Percentiles rank a stretch among this genome's conserved stretches.
Conservation (phyloP, 2,797 vertebrate species). For the Spheniscus humboldti region DNA sequence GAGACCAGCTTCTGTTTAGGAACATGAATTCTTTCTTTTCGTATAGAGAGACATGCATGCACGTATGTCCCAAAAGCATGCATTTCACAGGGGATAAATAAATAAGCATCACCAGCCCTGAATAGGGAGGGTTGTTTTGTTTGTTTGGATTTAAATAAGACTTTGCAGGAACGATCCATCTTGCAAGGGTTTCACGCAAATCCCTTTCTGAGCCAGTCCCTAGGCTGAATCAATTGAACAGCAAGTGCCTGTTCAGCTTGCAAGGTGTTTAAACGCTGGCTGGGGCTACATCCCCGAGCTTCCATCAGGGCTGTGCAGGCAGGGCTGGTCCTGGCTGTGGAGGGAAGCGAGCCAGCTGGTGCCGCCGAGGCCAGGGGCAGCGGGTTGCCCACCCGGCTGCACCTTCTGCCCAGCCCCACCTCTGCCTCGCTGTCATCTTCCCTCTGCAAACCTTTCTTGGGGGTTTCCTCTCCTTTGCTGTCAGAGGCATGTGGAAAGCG, state of each 20-base stretch:
- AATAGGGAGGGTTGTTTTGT: not conserved
- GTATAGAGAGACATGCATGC: not conserved
- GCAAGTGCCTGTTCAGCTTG: not conserved
- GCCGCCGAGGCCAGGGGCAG: not conserved
- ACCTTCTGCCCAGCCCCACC: not conserved
- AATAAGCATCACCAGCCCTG: not conserved
- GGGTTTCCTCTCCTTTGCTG: not conserved
- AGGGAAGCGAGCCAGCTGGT: not conserved
- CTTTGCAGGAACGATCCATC: not conserved
- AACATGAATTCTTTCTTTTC: not conserved
- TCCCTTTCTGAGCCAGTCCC: not conserved
- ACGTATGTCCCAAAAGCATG: not conserved
- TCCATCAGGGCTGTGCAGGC: not conserved
- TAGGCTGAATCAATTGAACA: not conserved
- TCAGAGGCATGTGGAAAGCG: rapidly evolving
- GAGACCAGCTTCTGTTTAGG: not conserved
- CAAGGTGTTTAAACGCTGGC: not conserved
- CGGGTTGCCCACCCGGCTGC: rapidly evolving
- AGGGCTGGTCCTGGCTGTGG: not conserved
- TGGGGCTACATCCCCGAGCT: not conserved
- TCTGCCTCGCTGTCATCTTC: not conserved
- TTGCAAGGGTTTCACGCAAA: not conserved
- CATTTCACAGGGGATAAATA: not conserved
- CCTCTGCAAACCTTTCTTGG: not conserved
- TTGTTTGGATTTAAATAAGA: not conserved